A percentile compares a stretch with the other conserved stretches of the same genome.
phyloP scores from a whole-genome alignment of 2,888 invertebrate species.

The Agrotis ipsilon region DNA sequence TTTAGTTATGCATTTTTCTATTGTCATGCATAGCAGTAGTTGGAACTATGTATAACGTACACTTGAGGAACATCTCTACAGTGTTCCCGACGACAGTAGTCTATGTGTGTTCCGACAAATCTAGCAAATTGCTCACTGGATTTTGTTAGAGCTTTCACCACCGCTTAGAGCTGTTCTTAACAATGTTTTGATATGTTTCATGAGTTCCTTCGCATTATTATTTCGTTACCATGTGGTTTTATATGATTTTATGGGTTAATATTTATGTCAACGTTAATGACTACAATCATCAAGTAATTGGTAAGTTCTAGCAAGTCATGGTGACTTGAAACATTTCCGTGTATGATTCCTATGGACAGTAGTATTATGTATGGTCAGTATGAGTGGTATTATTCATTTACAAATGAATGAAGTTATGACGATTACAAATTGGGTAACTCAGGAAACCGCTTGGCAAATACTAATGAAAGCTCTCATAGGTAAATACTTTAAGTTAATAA shows the following conservation, averaged over 20 bases:
- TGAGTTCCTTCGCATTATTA: neutral
- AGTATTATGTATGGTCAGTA: too few relatives aligned
- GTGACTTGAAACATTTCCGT: neutral
- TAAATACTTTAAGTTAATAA: neutral
- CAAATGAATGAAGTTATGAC: too few relatives aligned
- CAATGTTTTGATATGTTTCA: slow-evolving; percentile 21
- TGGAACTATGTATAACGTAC: neutral
- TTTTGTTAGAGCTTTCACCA: slow-evolving; percentile 32
- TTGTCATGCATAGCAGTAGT: slow-evolving; percentile 25
- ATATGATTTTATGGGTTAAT: neutral
- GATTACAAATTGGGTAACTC: neutral
- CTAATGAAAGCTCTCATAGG: neutral
- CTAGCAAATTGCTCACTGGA: slow-evolving; percentile 43
- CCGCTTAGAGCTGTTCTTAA: slow-evolving; percentile 16
- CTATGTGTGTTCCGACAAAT: slow-evolving; percentile 30
- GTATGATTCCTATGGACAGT: neutral
- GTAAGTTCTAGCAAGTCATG: neutral
- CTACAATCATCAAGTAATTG: neutral
- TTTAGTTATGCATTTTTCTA: slow-evolving; percentile 28
- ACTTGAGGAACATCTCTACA: slow-evolving; percentile 13
- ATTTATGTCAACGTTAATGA: neutral
- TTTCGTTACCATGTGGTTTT: neutral
- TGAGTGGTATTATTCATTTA: too few relatives aligned
- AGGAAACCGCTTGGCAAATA: neutral
- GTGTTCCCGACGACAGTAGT: slow-evolving; percentile 7